Evolutionary conservation across 1,140 invertebrate genomes (phyloP), one percentile per base, ranked within the genome.

Genomic region (Lepidurus apus): DNA sequence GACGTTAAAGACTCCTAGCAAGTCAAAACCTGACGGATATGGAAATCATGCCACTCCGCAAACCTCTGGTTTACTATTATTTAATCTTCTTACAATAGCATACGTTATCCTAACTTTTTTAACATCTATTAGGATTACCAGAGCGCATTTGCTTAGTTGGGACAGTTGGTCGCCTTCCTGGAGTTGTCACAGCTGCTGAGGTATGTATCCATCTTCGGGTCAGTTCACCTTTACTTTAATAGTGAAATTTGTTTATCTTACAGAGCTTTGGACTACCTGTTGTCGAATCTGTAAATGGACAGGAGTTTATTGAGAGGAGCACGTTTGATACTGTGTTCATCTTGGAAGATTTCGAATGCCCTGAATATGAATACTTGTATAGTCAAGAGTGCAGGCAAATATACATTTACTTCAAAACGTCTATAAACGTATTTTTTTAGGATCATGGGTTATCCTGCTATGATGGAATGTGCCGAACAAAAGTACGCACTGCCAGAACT

Each of bases 391-490:
- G 90, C 84, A 88, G 88, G 88, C 89, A 83, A 77, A 81, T 43
- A 77, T 81, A 73, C 75, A 82, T 84, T 21, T 85, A 91, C 34
- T 34, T 34, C 34, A 34, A 4, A 34, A 34, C 34, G 34, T 34
- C 34, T 90, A 81, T 86, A 85, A 73, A 83, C 85, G 10, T 89
- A 87, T 80, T 17, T 43, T 17, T 79, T 77, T 34, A 53, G 91
- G 85, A 89, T 93, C 84, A 85, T 94, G 86, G 90, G 92, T 81
- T 92, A 91, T 81, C 89, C 91, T 82, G 91, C 93, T 83, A 86
- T 95, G 81, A 85, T 92, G 84, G 91, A 93, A 85, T 85, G 93
- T 83, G 89, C 92, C 82, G 90, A 86, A 89, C 91, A 79, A 88
- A 91, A 82, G 87, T 89, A 82, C 87, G 91, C 84, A 87, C 89